phyloP scores from a whole-genome alignment of 2,113 vertebrate species.

The Nothoprocta pentlandii region DNA sequence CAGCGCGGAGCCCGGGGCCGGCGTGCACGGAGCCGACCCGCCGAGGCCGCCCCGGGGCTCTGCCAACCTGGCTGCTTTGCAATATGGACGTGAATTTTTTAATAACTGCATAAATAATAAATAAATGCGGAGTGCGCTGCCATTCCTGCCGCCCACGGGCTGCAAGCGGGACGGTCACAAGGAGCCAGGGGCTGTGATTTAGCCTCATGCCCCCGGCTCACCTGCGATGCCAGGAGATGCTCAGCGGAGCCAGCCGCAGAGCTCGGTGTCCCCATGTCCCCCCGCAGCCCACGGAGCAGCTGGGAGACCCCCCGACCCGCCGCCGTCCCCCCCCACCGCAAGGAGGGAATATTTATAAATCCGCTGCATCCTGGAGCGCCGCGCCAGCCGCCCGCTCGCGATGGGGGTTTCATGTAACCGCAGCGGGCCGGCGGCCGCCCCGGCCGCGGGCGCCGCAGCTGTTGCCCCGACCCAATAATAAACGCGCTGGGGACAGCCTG shows the following conservation, averaged over 20 bases:
- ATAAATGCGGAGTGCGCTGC: neutral
- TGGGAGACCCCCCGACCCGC: neutral
- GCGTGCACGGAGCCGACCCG: neutral
- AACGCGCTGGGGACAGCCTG: conserved; percentile 66
- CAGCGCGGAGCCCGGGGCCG: accelerated
- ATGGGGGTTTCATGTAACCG: neutral
- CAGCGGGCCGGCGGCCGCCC: neutral
- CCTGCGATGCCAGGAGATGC: accelerated
- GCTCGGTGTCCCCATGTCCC: accelerated
- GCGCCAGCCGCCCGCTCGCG: neutral
- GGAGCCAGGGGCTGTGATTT: accelerated
- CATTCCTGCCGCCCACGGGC: neutral
- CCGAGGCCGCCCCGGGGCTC: neutral
- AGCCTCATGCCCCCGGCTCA: neutral
- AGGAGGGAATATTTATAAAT: conserved; percentile 61
- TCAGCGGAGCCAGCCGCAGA: accelerated
- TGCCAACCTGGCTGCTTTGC: neutral
- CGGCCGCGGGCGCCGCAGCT: conserved; percentile 54
- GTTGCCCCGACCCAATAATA: conserved; percentile 61
- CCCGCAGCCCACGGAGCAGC: neutral
- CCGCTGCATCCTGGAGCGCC: neutral
- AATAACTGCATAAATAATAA: neutral
- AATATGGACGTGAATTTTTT: neutral
- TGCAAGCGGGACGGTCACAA: neutral
- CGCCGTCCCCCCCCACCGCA: neutral